Conservation (phyloP, 2,888 invertebrate genomes). For the Aphodius granarius region DNA sequence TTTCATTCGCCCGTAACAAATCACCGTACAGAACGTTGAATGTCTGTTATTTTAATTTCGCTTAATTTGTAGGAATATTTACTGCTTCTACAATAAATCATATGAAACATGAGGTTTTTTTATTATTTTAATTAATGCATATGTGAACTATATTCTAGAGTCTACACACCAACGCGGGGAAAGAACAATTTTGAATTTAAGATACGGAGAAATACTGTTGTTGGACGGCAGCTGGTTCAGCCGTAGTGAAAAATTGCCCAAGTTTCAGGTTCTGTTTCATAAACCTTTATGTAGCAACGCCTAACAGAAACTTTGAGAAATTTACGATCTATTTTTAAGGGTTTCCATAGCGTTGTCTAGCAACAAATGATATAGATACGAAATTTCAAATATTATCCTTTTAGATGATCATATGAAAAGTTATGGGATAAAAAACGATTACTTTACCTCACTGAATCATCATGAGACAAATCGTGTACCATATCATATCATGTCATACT, state of each 20-base stretch:
- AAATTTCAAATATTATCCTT: no score
- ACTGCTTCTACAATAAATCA: background rate
- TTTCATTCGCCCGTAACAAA: background rate
- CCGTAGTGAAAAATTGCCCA: background rate
- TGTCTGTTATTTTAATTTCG: background rate
- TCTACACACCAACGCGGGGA: background rate
- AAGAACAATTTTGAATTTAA: background rate
- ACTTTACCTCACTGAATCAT: no score
- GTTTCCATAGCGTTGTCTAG: background rate
- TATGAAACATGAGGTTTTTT: background rate
- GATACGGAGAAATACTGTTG: background rate
- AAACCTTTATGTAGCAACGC: background rate
- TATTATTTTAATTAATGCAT: background rate
- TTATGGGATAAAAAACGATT: no score
- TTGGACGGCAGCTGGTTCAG: background rate
- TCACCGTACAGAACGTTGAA: background rate
- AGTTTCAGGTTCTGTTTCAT: background rate
- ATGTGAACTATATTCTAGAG: background rate
- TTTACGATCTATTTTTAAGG: background rate
- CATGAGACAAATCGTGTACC: no score
- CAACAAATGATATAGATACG: no score
- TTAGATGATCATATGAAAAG: no score
- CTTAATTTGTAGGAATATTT: background rate
- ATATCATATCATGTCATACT: no score
- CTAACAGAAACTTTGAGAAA: background rate